Conservation (phyloP, 2,113 vertebrate genomes). For the Junco hyemalis region DNA sequence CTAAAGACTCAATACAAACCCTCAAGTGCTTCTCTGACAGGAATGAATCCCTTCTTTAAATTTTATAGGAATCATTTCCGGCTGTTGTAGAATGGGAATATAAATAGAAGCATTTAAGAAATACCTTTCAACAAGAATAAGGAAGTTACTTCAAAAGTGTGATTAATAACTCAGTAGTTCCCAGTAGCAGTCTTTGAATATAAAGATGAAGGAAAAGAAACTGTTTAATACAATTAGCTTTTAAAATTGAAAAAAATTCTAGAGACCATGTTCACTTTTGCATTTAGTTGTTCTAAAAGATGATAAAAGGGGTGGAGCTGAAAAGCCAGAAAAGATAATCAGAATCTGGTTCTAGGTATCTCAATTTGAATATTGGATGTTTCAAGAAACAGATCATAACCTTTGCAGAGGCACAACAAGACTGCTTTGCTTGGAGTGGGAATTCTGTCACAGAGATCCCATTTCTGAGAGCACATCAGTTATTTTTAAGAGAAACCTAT, state of each 20-base stretch:
- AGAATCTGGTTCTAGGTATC: neutral
- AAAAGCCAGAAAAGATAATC: neutral
- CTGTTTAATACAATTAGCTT: neutral
- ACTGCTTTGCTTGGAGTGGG: neutral
- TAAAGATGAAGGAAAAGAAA: neutral
- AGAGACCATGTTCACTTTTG: neutral
- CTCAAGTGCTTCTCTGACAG: neutral
- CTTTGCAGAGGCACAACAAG: neutral
- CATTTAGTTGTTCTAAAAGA: neutral
- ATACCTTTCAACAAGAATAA: neutral
- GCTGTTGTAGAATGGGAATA: neutral
- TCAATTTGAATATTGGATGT: neutral
- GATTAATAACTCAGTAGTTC: neutral
- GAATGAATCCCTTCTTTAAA: neutral
- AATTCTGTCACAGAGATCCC: neutral
- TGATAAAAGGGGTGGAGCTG: neutral
- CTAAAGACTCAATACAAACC: neutral
- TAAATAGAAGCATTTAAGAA: neutral
- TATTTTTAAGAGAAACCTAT: neutral
- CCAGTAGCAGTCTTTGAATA: neutral
- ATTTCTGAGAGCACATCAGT: neutral
- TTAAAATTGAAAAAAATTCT: neutral
- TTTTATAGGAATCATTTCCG: neutral
- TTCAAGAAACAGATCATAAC: neutral
- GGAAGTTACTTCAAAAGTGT: neutral